phyloP scores from a whole-genome alignment of 2,888 invertebrate species.

The Cacoxenus indagator region DNA sequence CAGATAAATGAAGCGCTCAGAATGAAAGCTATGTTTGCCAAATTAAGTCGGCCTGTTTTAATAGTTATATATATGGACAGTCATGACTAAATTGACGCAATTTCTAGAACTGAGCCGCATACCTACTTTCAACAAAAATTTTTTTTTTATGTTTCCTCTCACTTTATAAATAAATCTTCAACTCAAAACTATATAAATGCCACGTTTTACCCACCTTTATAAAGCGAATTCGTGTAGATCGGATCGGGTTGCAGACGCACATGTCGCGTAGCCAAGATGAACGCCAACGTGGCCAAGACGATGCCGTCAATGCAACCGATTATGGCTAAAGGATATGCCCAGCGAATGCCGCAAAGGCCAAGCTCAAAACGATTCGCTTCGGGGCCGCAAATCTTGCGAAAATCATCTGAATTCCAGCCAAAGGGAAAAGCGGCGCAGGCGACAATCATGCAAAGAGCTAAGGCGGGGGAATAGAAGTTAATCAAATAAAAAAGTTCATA shows the following conservation, averaged over 20 bases:
- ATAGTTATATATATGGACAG: no score
- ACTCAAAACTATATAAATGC: neutral
- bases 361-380: slow-evolving; percentile 82
- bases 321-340: slow-evolving; percentile 94
- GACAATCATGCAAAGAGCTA: slow-evolving; percentile 88
- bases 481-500: slow-evolving; percentile 21
- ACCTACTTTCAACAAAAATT: slow-evolving; percentile 55
- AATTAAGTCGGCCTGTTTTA: no score
- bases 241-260: slow-evolving; percentile 87
- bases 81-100: no score
- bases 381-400: slow-evolving; percentile 88
- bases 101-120: no score
- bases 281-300: slow-evolving; percentile 83
- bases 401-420: slow-evolving; percentile 88
- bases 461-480: slow-evolving; percentile 8
- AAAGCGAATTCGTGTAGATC: slow-evolving; percentile 79
- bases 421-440: slow-evolving; percentile 92
- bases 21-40: no score
- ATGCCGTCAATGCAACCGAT: slow-evolving; percentile 74
- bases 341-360: slow-evolving; percentile 90
- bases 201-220: slow-evolving; percentile 73
- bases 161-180: neutral
- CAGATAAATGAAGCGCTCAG: no score
- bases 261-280: slow-evolving; percentile 92
- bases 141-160: neutral